Conservation (phyloP, 2,113 vertebrate genomes). For the Nannobrachium achirus region DNA sequence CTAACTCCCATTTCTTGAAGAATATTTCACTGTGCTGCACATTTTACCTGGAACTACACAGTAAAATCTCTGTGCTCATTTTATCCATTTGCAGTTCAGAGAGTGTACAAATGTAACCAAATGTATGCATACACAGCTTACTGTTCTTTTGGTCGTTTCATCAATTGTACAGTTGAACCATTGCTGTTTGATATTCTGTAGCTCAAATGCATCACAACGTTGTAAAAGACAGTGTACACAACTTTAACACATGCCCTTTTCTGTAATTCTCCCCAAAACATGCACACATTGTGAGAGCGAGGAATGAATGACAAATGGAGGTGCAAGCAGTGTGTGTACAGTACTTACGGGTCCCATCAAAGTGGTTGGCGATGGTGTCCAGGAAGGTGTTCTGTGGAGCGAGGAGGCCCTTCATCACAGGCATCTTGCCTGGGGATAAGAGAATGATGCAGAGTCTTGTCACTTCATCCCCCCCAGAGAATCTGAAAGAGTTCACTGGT, state of each 20-base stretch:
- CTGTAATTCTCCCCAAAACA: too few species aligned
- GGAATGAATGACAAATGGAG: neutral
- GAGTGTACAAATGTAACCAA: too few species aligned
- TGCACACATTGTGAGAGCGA: neutral
- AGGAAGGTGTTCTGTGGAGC: constrained; percentile 96
- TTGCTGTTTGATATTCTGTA: neutral
- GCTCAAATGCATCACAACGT: too few species aligned
- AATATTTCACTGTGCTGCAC: too few species aligned
- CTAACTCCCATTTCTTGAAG: too few species aligned
- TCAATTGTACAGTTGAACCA: neutral
- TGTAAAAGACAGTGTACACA: too few species aligned
- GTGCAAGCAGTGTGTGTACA: neutral
- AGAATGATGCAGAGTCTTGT: constrained; percentile 6
- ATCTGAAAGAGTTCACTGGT: too few species aligned
- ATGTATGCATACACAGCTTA: neutral
- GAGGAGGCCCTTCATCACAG: constrained; percentile 96
- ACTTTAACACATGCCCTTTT: too few species aligned
- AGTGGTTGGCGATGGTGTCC: constrained; percentile 79
- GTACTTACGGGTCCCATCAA: constrained; percentile 91
- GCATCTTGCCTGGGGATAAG: constrained; percentile 75
- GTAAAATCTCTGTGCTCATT: too few species aligned
- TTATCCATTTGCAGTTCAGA: too few species aligned
- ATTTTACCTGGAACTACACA: too few species aligned
- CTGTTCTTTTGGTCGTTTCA: neutral
- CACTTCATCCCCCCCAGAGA: constrained; percentile 64